Percentiles rank a stretch among this genome's conserved stretches.
Evolutionary conservation across 2,888 invertebrate genomes (phyloP).

Genomic region (Enchytraeus crypticus): DNA sequence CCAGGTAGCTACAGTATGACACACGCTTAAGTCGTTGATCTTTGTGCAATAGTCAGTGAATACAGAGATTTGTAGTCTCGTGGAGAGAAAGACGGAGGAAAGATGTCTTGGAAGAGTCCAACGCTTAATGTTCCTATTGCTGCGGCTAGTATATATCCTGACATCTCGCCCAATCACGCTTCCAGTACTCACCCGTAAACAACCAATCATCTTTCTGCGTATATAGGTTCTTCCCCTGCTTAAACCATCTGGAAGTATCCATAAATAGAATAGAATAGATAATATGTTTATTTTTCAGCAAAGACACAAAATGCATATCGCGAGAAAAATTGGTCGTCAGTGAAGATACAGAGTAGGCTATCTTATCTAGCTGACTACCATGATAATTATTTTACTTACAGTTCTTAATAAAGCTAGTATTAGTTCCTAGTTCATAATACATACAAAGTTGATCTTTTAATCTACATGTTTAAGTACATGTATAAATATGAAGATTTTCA

Average conservation of each 20-base stretch:
- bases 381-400: no score
- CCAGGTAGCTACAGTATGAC: background rate
- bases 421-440: no score
- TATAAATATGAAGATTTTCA: background rate
- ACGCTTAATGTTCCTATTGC: no score
- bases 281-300: no score
- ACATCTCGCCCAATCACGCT: conserved; percentile 64
- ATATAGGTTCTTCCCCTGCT: conserved; percentile 63
- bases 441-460: background rate
- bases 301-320: no score
- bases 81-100: background rate
- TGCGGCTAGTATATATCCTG: conserved; percentile 62
- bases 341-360: no score
- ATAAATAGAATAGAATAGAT: background rate
- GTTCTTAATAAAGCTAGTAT: no score
- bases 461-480: background rate
- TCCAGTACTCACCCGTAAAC: conserved; percentile 77
- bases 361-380: no score
- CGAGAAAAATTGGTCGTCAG: no score
- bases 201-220: conserved; percentile 80
- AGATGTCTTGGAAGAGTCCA: no score
- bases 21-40: background rate
- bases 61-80: background rate
- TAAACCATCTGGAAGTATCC: conserved; percentile 67
- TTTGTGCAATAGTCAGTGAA: background rate